Evolutionary conservation across 2,888 invertebrate genomes (phyloP), one percentile per base, ranked within the genome.

Genomic region (Melikaiella ostensackeni): DNA sequence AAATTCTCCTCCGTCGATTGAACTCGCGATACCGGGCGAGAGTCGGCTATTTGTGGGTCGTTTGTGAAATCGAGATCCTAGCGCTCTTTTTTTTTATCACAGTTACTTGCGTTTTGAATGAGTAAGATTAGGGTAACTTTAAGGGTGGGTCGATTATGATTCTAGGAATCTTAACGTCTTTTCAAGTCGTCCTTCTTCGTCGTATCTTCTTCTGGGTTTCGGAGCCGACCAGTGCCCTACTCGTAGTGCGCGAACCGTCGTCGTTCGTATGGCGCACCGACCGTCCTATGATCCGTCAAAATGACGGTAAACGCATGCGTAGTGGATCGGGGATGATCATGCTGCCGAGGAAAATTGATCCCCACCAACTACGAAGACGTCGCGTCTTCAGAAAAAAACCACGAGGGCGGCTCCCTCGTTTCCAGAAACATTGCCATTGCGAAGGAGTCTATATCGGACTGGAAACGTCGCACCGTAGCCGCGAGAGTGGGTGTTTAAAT

Each of bases 221-320:
- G 89, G 89, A 90, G 90, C 89, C 90, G 91, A 90, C 92, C 92
- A 92, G 91, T 92, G 93, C 93, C 93, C 93, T 93, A 93, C 92
- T 91, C 91, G 92, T 93, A 93, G 92, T 93, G 93, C 92, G 92
- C 93, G 92, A 92, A 92, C 89, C 92, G 93, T 93, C 92, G 93
- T 93, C 93, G 93, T 93, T 93, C 93, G 93, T 93, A 92, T 93
- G 93, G 92, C 89, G 89, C 90, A 89, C 89, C 92, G 93, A 92
- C 92, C 91, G 92, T 91, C 87, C 86, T 86, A 87, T 87, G 87
- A 88, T 82, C 88, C 87, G 88, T 90, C 89, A 89, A 88, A 89
- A 88, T 86, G 82, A 87, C 84, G 81, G 59, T 79, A 79, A 77
- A 75, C 91, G 91, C 91, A 87, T 82, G 90, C 91, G 91, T 85